These are phyloP conservation scores for Chydorus sphaericus DNA, from an alignment of 2,888 invertebrate species.

Conservation along the genomic window DNA sequence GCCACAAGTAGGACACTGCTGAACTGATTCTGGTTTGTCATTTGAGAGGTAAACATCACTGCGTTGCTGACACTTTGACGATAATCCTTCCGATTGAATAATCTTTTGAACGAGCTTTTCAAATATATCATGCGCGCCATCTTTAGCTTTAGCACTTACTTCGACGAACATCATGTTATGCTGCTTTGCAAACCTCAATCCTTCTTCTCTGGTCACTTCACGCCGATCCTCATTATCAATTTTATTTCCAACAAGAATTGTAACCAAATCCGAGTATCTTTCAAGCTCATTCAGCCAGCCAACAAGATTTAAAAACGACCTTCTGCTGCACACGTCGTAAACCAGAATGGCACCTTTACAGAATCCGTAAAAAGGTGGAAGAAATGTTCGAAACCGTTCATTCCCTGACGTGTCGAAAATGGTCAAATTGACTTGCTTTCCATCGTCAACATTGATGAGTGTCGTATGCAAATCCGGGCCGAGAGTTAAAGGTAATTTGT, in stretches of 20 bases:
- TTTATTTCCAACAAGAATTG: slow-evolving; percentile 96
- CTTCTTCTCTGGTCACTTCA: slow-evolving; percentile 77
- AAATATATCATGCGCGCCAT: slow-evolving; percentile 88
- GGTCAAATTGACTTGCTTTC: slow-evolving; percentile 81
- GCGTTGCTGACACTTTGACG: too few relatives aligned
- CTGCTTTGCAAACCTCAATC: slow-evolving; percentile 83
- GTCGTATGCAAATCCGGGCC: slow-evolving; percentile 97
- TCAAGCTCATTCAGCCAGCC: slow-evolving; percentile 90
- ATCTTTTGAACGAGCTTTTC: slow-evolving; percentile 98
- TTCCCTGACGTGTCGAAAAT: slow-evolving; percentile 93
- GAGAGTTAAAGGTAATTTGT: slow-evolving; percentile 87
- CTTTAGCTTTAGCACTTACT: slow-evolving; percentile 90
- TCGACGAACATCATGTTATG: slow-evolving; percentile 94
- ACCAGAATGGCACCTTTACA: slow-evolving; percentile 84
- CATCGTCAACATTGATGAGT: slow-evolving; percentile 72
- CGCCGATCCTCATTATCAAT: slow-evolving; percentile 77
- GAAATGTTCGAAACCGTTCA: slow-evolving; percentile 81
- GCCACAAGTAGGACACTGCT: too few relatives aligned
- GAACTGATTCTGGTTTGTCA: too few relatives aligned
- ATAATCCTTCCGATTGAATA: slow-evolving; percentile 16
- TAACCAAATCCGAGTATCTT: slow-evolving; percentile 86
- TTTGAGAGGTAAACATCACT: too few relatives aligned
- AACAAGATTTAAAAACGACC: slow-evolving; percentile 71
- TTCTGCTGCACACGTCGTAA: slow-evolving; percentile 80
- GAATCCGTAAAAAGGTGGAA: slow-evolving; percentile 87